Conservation (phyloP, 2,113 vertebrate species). For the Phocoena sinus region DNA sequence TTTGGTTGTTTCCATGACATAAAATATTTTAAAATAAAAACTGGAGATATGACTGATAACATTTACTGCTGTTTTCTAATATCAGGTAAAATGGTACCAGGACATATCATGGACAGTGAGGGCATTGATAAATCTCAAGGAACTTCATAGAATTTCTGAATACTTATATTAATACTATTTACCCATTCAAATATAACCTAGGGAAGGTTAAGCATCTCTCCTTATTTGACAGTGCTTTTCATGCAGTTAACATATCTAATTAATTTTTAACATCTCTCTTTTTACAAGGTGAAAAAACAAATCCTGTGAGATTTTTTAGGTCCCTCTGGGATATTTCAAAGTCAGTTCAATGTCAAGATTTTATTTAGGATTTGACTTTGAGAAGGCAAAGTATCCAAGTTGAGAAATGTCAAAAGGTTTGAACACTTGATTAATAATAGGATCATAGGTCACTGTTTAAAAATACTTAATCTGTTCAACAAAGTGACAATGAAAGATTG, state of each 20-base stretch:
- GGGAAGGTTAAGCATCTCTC: neutral
- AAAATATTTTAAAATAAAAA: neutral
- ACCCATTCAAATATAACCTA: neutral
- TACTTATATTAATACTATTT: neutral
- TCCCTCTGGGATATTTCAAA: neutral
- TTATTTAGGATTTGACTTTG: conserved; percentile 3
- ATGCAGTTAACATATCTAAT: neutral
- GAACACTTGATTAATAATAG: neutral
- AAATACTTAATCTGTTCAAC: neutral
- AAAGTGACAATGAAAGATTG: neutral
- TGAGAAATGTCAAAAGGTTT: neutral
- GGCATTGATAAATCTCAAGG: neutral
- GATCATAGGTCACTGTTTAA: neutral
- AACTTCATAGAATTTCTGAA: neutral
- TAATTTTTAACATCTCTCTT: conserved; percentile 38
- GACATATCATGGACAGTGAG: neutral
- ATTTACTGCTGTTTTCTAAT: neutral
- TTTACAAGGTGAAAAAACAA: neutral
- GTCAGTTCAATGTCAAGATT: conserved; percentile 1
- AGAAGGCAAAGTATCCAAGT: neutral
- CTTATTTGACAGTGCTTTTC: neutral
- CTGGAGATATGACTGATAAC: neutral
- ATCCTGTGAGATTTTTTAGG: neutral
- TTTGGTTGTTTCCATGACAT: neutral
- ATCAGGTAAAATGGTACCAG: neutral